Evolutionary conservation across 1,140 invertebrate species (phyloP).

Genomic region (Oedothorax gibbosus): DNA sequence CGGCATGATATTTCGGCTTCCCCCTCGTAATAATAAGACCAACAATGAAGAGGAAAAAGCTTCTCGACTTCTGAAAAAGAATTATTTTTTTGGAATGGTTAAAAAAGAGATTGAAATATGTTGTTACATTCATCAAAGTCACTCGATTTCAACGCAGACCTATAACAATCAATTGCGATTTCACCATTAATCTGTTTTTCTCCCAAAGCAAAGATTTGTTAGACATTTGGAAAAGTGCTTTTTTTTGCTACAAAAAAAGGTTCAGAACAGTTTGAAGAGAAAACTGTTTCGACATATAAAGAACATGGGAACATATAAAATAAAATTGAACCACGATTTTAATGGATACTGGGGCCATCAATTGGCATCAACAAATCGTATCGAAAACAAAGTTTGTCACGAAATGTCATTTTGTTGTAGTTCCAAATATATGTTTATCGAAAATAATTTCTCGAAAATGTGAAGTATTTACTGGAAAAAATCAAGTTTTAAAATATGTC

Average conservation of each 20-base stretch:
- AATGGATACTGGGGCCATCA: slow-evolving; percentile 3
- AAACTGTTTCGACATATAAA: not conserved
- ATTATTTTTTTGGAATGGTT: not conserved
- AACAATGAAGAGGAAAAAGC: too few relatives aligned
- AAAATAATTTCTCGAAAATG: too few relatives aligned
- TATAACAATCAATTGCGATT: slow-evolving; percentile 19
- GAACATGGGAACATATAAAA: not conserved
- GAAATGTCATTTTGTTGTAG: too few relatives aligned
- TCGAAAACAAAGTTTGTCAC: too few relatives aligned
- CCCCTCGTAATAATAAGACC: too few relatives aligned
- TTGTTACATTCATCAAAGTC: slow-evolving; percentile 11
- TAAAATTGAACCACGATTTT: not conserved
- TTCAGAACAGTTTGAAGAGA: not conserved
- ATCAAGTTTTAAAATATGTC: too few relatives aligned
- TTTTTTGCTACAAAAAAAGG: not conserved
- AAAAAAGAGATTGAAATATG: not conserved
- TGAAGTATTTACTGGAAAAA: too few relatives aligned
- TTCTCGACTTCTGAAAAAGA: not conserved
- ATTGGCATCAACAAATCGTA: not conserved
- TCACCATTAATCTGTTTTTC: slow-evolving; percentile 18
- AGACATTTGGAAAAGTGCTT: not conserved
- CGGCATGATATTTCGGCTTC: too few relatives aligned
- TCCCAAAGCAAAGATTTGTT: slow-evolving; percentile 24
- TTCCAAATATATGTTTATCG: too few relatives aligned
- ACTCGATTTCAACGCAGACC: not conserved